Conservation (phyloP, 2,888 invertebrate species). For the Nomada hirtipes region DNA sequence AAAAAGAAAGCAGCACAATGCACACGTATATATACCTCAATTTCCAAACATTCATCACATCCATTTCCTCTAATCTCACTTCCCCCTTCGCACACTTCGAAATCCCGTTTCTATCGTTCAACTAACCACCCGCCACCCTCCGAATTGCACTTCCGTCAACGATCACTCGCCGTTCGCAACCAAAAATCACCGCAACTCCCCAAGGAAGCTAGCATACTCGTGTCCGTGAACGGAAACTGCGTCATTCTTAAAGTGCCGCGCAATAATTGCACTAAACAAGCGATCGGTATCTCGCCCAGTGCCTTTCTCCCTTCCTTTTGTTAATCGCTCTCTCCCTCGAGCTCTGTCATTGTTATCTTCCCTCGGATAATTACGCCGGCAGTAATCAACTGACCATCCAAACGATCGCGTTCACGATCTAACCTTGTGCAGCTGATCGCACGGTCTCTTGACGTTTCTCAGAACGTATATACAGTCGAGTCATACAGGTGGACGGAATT, state of each 20-base stretch:
- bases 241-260: slow-evolving; percentile 33
- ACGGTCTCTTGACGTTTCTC: slow-evolving; percentile 11
- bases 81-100: too few species aligned
- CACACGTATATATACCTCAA: too few species aligned
- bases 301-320: neutral
- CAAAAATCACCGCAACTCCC: neutral
- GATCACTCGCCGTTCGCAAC: neutral
- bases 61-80: too few species aligned
- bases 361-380: slow-evolving; percentile 46
- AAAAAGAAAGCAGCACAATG: too few species aligned
- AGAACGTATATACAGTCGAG: slow-evolving; percentile 34
- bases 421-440: slow-evolving; percentile 46
- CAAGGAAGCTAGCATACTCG: neutral
- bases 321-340: neutral
- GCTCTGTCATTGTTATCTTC: slow-evolving; percentile 59
- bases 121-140: too few species aligned
- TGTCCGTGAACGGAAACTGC: slow-evolving; percentile 1
- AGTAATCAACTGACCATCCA: slow-evolving; percentile 49
- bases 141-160: neutral
- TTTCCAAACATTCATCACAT: neutral
- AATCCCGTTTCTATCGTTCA: too few species aligned
- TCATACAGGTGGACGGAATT: slow-evolving; percentile 43
- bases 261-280: slow-evolving; percentile 49
- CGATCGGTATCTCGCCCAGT: slow-evolving; percentile 48
- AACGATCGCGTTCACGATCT: slow-evolving; percentile 40